Percentiles rank a stretch among this genome's conserved stretches.
phyloP scores from a whole-genome alignment of 2,113 vertebrate genomes.

The Phasianus colchicus region DNA sequence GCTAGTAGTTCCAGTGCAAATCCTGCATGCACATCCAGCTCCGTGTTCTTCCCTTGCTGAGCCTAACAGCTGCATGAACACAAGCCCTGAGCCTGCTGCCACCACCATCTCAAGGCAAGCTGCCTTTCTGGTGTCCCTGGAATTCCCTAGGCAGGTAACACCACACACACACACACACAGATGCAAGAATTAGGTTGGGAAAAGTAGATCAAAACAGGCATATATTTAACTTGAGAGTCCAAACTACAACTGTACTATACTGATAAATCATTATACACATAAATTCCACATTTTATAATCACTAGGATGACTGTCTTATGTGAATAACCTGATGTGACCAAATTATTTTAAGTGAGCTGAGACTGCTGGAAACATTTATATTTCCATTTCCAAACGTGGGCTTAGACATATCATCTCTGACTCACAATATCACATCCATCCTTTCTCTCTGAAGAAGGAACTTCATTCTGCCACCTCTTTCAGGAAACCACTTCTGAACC shows the following conservation, averaged over 20 bases:
- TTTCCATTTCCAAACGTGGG: neutral
- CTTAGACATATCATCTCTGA: neutral
- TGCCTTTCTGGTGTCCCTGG: neutral
- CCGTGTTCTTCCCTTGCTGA: neutral
- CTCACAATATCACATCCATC: accelerated
- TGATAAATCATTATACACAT: neutral
- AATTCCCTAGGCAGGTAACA: neutral
- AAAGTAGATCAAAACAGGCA: slow-evolving; percentile 53
- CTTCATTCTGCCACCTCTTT: neutral
- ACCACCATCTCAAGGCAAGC: neutral
- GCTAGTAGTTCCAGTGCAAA: neutral
- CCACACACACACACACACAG: neutral
- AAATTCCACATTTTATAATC: neutral
- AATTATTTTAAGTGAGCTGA: neutral
- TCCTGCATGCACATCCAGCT: neutral
- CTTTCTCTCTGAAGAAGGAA: neutral
- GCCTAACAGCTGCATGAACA: neutral
- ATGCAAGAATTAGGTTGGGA: slow-evolving; percentile 32
- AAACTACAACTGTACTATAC: neutral
- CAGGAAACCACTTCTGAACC: neutral
- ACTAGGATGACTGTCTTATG: neutral
- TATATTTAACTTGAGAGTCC: slow-evolving; percentile 19
- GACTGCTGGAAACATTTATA: neutral
- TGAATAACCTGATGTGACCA: neutral
- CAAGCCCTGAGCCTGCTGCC: neutral